phyloP scores from a whole-genome alignment of 1,140 invertebrate genomes.

The Drosophila melanogaster region DNA sequence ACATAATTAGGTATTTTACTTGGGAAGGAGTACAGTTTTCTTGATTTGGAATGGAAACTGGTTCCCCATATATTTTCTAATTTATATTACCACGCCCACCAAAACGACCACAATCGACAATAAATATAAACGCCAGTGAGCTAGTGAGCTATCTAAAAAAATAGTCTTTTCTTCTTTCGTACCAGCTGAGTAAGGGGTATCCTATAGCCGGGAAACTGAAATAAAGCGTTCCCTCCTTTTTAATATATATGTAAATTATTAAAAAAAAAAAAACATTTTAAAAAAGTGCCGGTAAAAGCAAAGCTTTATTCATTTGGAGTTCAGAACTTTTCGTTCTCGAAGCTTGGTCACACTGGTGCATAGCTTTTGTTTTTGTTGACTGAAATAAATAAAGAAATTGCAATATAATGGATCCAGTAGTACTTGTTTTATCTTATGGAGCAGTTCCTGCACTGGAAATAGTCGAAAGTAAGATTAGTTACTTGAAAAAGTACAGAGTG shows the following conservation, averaged over 20 bases:
- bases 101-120: no score
- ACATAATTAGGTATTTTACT: no score
- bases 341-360: slow-evolving; percentile 34
- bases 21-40: no score
- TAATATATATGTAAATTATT: neutral
- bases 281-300: neutral
- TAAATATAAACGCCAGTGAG: no score
- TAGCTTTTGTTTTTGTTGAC: slow-evolving; percentile 32
- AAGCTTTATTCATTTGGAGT: neutral
- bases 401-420: slow-evolving; percentile 50
- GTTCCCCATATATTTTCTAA: no score
- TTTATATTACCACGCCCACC: no score
- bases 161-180: no score
- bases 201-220: no score
- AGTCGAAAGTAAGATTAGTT: slow-evolving; percentile 41
- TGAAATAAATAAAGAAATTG: slow-evolving; percentile 20
- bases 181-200: no score
- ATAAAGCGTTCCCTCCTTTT: no score
- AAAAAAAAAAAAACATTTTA: neutral
- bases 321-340: neutral
- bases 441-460: slow-evolving; percentile 37
- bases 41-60: no score
- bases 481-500: neutral
- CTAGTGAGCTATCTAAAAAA: no score
- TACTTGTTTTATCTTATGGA: slow-evolving; percentile 54